Evolutionary conservation across 2,113 vertebrate species (phyloP).

Genomic region (Sakesphorus luctuosus): DNA sequence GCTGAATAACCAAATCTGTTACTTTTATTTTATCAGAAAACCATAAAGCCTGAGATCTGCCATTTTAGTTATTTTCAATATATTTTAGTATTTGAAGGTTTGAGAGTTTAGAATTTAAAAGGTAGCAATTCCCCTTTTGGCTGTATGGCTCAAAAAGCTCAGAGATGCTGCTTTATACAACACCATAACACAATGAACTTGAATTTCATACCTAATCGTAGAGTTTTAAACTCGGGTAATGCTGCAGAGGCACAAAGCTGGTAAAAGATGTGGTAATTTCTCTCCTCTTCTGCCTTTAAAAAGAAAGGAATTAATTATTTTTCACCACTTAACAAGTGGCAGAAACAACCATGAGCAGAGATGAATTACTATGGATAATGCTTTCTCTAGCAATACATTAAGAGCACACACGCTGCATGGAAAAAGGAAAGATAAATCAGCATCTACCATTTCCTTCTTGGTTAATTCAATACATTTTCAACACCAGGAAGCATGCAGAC

Average conservation of each 20-base stretch:
- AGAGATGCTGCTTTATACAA: background rate
- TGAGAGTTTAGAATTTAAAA: background rate
- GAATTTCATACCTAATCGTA: slow-evolving; percentile 85
- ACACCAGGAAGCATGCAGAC: background rate
- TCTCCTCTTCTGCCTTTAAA: slow-evolving; percentile 94
- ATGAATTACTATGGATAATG: background rate
- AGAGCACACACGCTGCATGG: background rate
- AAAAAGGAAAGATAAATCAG: background rate
- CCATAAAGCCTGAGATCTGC: background rate
- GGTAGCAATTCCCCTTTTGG: background rate
- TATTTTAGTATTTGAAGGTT: background rate
- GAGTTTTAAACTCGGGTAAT: slow-evolving; percentile 88
- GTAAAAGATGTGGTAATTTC: slow-evolving; percentile 98
- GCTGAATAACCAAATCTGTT: background rate
- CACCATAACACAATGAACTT: background rate
- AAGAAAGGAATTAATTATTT: slow-evolving; percentile 67
- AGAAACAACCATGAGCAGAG: slow-evolving; percentile 8
- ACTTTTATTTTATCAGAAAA: background rate
- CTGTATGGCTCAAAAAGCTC: background rate
- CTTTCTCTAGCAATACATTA: background rate
- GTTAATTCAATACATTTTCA: background rate
- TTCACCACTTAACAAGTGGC: slow-evolving; percentile 12
- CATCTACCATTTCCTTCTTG: background rate
- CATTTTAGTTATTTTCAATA: background rate
- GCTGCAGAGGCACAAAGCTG: slow-evolving; percentile 95